These are phyloP conservation scores for Balaeniceps rex DNA, from an alignment of 2,113 vertebrate species.

Conservation along the genomic window DNA sequence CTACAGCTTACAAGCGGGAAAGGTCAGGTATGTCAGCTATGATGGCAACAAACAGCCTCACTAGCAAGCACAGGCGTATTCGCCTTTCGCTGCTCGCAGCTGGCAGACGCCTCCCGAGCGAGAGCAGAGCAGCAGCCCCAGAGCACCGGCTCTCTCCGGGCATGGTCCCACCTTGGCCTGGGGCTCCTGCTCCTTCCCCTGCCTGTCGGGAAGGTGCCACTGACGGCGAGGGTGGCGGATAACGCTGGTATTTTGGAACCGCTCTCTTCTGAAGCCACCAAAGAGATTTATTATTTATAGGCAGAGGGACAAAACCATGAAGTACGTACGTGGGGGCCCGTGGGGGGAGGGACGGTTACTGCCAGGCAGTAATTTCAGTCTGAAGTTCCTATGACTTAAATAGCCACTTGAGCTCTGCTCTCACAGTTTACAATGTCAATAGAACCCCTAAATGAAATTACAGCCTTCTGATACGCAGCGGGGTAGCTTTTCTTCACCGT, in stretches of 20 bases:
- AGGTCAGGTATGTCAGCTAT: neutral
- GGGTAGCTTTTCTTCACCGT: conserved; percentile 79
- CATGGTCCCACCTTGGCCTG: neutral
- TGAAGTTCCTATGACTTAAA: conserved; percentile 81
- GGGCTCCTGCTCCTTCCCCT: neutral
- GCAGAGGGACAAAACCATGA: conserved; percentile 65
- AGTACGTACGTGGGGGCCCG: conserved; percentile 48
- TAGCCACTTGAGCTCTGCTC: conserved; percentile 80
- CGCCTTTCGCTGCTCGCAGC: neutral
- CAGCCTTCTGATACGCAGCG: conserved; percentile 79
- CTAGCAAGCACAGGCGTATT: fast-evolving
- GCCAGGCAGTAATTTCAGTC: conserved; percentile 78
- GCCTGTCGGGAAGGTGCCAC: neutral
- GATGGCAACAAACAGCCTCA: neutral
- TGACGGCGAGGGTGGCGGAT: neutral
- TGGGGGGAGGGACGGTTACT: conserved; percentile 65
- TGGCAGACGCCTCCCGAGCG: neutral
- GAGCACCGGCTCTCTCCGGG: neutral
- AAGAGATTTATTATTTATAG: conserved; percentile 73
- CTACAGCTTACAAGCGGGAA: neutral
- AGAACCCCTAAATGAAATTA: conserved; percentile 83
- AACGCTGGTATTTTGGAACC: conserved; percentile 34
- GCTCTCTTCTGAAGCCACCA: conserved; percentile 28
- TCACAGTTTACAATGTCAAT: conserved; percentile 79
- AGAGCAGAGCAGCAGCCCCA: neutral